phyloP scores from a whole-genome alignment of 2,797 vertebrate genomes.

The Hypotaenidia philippensis region DNA sequence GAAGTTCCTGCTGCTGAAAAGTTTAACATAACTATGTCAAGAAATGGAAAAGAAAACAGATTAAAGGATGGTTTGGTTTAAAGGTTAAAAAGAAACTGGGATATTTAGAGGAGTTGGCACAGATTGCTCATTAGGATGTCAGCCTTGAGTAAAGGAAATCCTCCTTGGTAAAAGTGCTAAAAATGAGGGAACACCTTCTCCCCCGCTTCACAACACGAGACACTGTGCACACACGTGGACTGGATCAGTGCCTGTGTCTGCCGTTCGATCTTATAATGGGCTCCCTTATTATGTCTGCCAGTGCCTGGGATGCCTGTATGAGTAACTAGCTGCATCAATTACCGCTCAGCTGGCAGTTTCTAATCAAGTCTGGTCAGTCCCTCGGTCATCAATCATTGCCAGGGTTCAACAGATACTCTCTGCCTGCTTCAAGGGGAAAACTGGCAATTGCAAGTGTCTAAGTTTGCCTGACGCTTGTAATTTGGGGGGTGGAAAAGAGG shows the following conservation, averaged over 20 bases:
- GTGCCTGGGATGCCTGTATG: not conserved
- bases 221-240: not conserved
- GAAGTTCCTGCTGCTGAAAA: not conserved
- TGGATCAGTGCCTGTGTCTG: not conserved
- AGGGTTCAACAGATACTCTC: too few species aligned
- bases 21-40: not conserved
- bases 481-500: not conserved
- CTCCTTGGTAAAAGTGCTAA: not conserved
- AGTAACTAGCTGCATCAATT: not conserved
- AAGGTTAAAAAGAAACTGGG: not conserved
- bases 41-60: conserved; percentile 13
- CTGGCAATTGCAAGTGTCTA: too few species aligned
- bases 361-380: not conserved
- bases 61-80: conserved; percentile 29
- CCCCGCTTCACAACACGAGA: not conserved
- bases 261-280: fast-evolving
- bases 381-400: not conserved
- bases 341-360: not conserved
- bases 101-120: not conserved
- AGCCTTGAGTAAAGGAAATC: not conserved
- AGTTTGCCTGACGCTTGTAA: not conserved
- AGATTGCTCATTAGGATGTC: not conserved
- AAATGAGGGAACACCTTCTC: not conserved
- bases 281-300: not conserved
- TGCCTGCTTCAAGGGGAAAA: too few species aligned